Evolutionary conservation across 2,113 vertebrate species (phyloP), one percentile per base, ranked within the genome.

Genomic region (Nymphicus hollandicus): DNA sequence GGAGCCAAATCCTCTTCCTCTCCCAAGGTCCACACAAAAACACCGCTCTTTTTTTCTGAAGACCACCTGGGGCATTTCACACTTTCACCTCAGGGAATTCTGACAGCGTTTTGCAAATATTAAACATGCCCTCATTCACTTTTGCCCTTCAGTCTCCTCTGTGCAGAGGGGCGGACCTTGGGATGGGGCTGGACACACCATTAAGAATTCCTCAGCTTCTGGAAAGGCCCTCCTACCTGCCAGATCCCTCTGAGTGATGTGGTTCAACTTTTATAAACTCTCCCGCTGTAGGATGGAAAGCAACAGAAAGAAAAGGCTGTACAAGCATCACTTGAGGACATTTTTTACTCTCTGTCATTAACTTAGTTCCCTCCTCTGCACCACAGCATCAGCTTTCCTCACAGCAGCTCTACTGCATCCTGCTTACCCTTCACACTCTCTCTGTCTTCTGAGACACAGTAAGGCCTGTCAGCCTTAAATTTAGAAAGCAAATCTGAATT

Each of bases 141-240:
- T 87, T 65, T 73, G 22, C 24, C 65, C 70, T 88, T 63, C 68
- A 64, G 43, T 25, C 3, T 84, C 39, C 86, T 63, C 43, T 0
- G 0, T 37, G n/a, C 33, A 78, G 72, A 73, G 22, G 12, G 18
- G 41, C 88, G 37, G 39, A 55, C 33, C 39, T 80, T 71, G 56
- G 43, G 23, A 81, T 19, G 43, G n/a, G 18, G 7, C 6, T 43
- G 14, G 47, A 78, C 28, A 76, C 5, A 46, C 8, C 0, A 1
- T 46, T 88, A 93, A 39, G 79, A 79, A 83, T 81, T 74, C 60
- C 69, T 86, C 35, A 55, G 22, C 50, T 86, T 77, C 69, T 66
- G n/a, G 37, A 73, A 93, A 92, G 37, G 16, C 60, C 18, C 33
- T 74, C 69, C 79, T 64, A 74, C 33, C 44, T 74, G 31, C 35